phyloP scores from a whole-genome alignment of 2,113 vertebrate species.

The Suricata suricatta region DNA sequence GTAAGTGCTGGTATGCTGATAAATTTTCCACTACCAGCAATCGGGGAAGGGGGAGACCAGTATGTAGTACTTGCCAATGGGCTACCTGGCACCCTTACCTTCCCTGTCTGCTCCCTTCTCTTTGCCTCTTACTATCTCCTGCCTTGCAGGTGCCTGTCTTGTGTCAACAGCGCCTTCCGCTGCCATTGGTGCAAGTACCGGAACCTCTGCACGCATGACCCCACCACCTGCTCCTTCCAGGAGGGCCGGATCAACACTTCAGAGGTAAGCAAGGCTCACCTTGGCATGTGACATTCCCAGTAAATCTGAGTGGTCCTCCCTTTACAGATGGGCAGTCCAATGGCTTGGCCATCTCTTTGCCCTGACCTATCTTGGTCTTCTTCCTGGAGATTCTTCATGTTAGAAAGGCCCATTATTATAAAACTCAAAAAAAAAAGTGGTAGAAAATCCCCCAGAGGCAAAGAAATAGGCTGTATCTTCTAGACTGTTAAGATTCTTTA shows the following conservation, averaged over 20 bases:
- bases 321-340: not conserved
- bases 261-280: conserved; percentile 86
- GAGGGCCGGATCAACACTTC: conserved; percentile 97
- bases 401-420: not conserved
- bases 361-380: not conserved
- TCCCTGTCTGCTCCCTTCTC: not conserved
- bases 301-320: not conserved
- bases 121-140: not conserved
- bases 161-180: conserved; percentile 97
- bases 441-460: not conserved
- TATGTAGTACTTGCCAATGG: not conserved
- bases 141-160: conserved; percentile 94
- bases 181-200: conserved; percentile 99
- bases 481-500: not conserved
- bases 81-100: not conserved
- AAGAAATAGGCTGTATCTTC: not conserved
- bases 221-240: conserved; percentile 98
- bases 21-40: not conserved
- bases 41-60: not conserved
- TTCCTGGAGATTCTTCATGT: not conserved
- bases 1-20: not conserved
- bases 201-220: conserved; percentile 98
- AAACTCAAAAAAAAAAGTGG: not conserved
- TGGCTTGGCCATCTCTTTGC: not conserved
- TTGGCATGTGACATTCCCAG: not conserved